Evolutionary conservation across 2,888 invertebrate genomes (phyloP), one percentile per base, ranked within the genome.

Genomic region (Drosophila kokeensis): DNA sequence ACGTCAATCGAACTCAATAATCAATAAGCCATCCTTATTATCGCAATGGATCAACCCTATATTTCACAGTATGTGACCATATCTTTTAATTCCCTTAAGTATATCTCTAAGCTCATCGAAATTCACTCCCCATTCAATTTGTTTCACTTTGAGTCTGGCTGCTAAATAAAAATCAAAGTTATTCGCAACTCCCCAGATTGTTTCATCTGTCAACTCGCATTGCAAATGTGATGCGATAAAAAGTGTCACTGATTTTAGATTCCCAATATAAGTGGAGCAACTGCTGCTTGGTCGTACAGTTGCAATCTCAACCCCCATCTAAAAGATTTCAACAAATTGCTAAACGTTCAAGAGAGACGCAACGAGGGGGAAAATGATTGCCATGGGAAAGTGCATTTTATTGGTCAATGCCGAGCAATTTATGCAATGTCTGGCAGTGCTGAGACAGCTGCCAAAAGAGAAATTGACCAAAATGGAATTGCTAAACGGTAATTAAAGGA

Each of bases 401-500:
- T 83, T 86, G 89, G 81, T 72, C 72, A 86, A 78, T 86, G 71
- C 73, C 65, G 70, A 59, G 69, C 73, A 81, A 86, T 83, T 83
- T 88, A 88, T 85, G 83, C 89, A 74, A 82, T 72, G 69, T 79
- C 73, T 85, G 78, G 73, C 66, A 61, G 58, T 52, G 66, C 53
- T 54, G 58, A 53, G 61, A 59, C 62, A 32, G 64, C 61, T 60
- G 74, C 60, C 21, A 11, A 24, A 27, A 29, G 66, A 67, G 64
- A 73, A 54, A 53, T 83, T 73, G 62, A 57, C 49, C 63, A 62
- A 70, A 78, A 86, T 73, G 70, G 57, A 73, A 83, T 81, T 81
- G 79, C 60, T 79, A 74, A 84, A 70, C 69, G 84, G 87, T 89
- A 83, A 84, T 84, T 84, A 83, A 89, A 75, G 72, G 54, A 61